Evolutionary conservation across 1,140 invertebrate species (phyloP).

Genomic region (Orussus abietinus): DNA sequence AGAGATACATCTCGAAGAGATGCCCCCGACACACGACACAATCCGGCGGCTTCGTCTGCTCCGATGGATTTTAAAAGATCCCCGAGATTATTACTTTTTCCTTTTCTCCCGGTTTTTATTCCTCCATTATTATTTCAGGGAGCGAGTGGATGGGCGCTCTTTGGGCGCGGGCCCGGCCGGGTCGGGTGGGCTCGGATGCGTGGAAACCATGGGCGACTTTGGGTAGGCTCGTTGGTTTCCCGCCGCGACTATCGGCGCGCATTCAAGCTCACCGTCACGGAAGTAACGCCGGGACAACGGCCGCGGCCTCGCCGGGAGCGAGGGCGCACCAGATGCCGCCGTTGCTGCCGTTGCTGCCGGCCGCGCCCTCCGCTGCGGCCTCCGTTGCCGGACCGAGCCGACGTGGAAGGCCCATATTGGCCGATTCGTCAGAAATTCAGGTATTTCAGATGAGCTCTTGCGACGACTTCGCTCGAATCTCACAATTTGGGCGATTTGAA

Average conservation of each 20-base stretch:
- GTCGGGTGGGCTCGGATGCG: constrained; percentile 37
- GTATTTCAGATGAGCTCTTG: too few species aligned
- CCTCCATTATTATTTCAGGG: constrained; percentile 49
- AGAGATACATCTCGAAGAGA: constrained; percentile 18
- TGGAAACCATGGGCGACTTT: constrained; percentile 48
- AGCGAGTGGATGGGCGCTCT: constrained; percentile 26
- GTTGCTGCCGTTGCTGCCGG: constrained; percentile 7
- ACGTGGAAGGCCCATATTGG: too few species aligned
- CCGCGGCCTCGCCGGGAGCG: constrained; percentile 35
- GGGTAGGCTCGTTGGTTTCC: constrained; percentile 51
- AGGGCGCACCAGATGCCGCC: constrained; percentile 32
- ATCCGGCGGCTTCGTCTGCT: constrained; percentile 50
- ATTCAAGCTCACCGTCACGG: constrained; percentile 53
- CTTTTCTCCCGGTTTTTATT: constrained; percentile 43
- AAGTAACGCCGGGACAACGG: constrained; percentile 53
- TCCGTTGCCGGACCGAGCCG: too few species aligned
- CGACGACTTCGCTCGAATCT: too few species aligned
- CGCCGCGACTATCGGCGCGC: constrained; percentile 49
- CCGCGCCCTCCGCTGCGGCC: constrained; percentile 9
- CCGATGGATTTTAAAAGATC: constrained; percentile 55
- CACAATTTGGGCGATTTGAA: too few species aligned
- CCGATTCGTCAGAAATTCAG: too few species aligned
- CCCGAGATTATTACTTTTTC: constrained; percentile 54
- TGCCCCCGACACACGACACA: constrained; percentile 44
- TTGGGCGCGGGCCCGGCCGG: constrained; percentile 15